These are phyloP conservation scores for Sialis fuliginosa DNA, from an alignment of 2,888 invertebrate species.

Conservation along the genomic window DNA sequence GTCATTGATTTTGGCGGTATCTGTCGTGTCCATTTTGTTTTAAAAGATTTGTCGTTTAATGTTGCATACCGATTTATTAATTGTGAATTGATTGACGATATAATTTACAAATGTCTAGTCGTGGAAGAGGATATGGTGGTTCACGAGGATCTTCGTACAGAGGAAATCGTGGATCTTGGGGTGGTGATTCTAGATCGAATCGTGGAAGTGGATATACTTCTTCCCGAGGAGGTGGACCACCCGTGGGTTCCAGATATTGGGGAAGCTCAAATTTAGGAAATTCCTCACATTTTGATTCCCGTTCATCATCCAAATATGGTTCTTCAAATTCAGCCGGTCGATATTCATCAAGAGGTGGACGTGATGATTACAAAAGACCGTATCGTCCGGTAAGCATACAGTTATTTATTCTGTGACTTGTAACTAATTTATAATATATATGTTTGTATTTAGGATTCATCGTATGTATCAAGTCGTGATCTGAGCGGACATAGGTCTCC, in stretches of 20 bases:
- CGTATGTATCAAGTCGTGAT: constrained; percentile 32
- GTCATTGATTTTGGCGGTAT: no score
- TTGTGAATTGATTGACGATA: not conserved
- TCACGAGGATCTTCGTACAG: constrained; percentile 1
- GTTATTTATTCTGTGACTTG: not conserved
- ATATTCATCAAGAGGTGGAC: not conserved
- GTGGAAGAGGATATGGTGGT: not conserved
- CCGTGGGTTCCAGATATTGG: constrained; percentile 3
- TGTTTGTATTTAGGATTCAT: constrained; percentile 12
- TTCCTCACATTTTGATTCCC: constrained; percentile 16
- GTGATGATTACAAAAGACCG: constrained; percentile 3
- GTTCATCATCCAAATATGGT: constrained; percentile 14
- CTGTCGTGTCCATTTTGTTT: no score
- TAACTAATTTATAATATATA: not conserved
- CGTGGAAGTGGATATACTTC: constrained; percentile 6
- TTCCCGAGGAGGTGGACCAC: not conserved
- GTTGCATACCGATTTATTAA: no score
- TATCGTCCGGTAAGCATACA: constrained; percentile 4
- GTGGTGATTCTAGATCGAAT: constrained; percentile 16
- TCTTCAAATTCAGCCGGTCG: not conserved
- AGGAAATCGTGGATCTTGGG: constrained; percentile 10
- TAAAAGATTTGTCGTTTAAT: no score
- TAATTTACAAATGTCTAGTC: not conserved
- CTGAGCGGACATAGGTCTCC: constrained; percentile 39
- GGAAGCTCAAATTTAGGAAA: not conserved